Base-by-base conservation (phyloP, 2,797 vertebrate species). In the Pangasius krempfi region DNA sequence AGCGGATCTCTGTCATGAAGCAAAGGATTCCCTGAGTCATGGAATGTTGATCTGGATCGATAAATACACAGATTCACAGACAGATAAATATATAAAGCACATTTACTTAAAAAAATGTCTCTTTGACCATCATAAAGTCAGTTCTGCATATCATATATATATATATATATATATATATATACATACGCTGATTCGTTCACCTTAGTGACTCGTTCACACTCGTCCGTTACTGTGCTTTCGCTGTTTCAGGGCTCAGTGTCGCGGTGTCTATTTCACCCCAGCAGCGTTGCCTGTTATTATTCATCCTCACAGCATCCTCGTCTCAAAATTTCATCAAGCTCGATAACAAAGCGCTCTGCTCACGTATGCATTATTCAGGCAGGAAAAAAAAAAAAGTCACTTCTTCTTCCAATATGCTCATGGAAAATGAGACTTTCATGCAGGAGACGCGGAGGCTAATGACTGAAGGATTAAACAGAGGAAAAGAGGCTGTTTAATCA, bases 401-500 rank as follows among this genome's bases (percentile, higher is more conserved):
- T 92, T 92, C 56, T 44, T 91, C 92, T 91, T 87, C 88, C 91
- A 91, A 91, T 92, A 86, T 90, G 79, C 79, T 88, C 83, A 73
- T 92, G 89, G 12, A 81, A 87, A 91, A 92, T 94, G 94, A 92
- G 93, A 92, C 87, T 85, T 84, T 86, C 75, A 91, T 94, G 94
- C 92, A 89, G 92, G 89, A 92, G 83, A 91, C 89, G 87, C 80
- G 87, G 85, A 90, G 88, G 91, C 90, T 92, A 93, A 94, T 91
- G 89, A 90, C 89, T 89, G 0, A 30, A 86, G 92, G 93, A 94
- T 94, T 95, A 94, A 83, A 79, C 88, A 88, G 20, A 90, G 85
- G 90, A 40, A 88, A 94, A 93, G 89, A 30, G 86, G 88, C 86
- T 89, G 87, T 95, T 95, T 94, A 91, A 91, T 93, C 92, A 93